Evolutionary conservation across 2,888 invertebrate genomes (phyloP), one percentile per base, ranked within the genome.

Genomic region (Fragum sueziense): DNA sequence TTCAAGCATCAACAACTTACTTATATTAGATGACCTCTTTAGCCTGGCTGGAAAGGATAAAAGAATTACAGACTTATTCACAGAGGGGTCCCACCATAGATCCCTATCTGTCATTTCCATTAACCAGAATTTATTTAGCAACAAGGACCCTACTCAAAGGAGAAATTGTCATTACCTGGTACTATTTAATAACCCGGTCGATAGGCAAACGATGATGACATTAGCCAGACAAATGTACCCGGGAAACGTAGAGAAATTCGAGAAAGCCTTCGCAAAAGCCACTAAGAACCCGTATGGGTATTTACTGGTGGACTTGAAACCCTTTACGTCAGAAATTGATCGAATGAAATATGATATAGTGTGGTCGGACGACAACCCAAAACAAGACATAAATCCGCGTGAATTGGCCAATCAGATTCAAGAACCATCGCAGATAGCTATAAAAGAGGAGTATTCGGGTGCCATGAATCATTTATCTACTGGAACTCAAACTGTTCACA

Each of bases 11-110:
- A 82, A 77, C 70, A 82, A 78, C 70, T n/a, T 82, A 29, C 25
- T 81, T 9, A 61, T 82, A 51, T 34, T 82, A 22, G 82, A 82
- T 31, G 79, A 82, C 68, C 29, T 82, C 3, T 59, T 73, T 54
- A 70, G 67, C 7, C 33, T 17, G 61, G 33, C 71, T 4, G 68
- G 74, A 3, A 80, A 80, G 57, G 71, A 70, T 52, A 31, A 33
- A 37, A 51, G 68, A 0, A 77, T 80, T 11, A 80, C 67, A 9
- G 76, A 80, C 33, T 34, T 80, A 52, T 80, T 71, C 68, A 77
- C 77, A 2, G 77, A 77, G 37, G 77, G 71, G 0, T 74, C 77
- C 25, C 70, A 70, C 47, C 76, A 76, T 41, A 34, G 62, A 62
- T 33, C 41, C 11, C 2, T 37, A 47, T 70, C 70, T 20, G 70